Evolutionary conservation across 2,888 invertebrate genomes (phyloP), one percentile per base, ranked within the genome.

Genomic region (Thalpophila matura): DNA sequence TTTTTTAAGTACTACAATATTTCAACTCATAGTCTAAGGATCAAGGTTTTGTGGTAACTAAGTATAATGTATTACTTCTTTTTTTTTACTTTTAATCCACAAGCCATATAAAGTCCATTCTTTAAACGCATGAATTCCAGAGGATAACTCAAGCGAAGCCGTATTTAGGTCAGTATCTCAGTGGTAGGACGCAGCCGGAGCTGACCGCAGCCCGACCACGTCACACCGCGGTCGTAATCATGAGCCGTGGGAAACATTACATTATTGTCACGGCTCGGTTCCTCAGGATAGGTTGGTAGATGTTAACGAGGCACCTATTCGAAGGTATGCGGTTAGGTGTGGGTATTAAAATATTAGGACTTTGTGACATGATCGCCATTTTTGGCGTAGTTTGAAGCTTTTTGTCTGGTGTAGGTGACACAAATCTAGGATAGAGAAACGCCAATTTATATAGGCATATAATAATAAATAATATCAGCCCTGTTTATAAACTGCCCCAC

Each of bases 81-180:
- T n/a, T n/a, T n/a, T n/a, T n/a, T n/a, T n/a, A n/a, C n/a, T n/a
- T n/a, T n/a, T n/a, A n/a, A n/a, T n/a, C n/a, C n/a, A n/a, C 6
- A 24, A 24, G 7, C 6, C 27, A 22, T 18, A 22, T 4, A 22
- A 24, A 18, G 4, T 4, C 4, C 7, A 3, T 38, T 12, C 5
- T 1, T 3, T 7, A 38, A 56, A 31, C 4, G 24, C 12, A 22
- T 7, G 40, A 20, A 31, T 5, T 2, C 7, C 4, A 29, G 16
- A 47, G 37, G 10, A 46, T 50, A 59, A 73, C 16, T 4, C 14
- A 29, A 49, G 1, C 26, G 47, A 63, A 61, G 45, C 51, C 49
- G 20, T 66, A 80, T 81, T 49, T 80, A 62, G 84, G 86, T 81
- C 83, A 83, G 76, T 81, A 51, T 80, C 57, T 60, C 74, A 61